phyloP scores from a whole-genome alignment of 2,888 invertebrate genomes.

The Chaetogeoica ovagalla region DNA sequence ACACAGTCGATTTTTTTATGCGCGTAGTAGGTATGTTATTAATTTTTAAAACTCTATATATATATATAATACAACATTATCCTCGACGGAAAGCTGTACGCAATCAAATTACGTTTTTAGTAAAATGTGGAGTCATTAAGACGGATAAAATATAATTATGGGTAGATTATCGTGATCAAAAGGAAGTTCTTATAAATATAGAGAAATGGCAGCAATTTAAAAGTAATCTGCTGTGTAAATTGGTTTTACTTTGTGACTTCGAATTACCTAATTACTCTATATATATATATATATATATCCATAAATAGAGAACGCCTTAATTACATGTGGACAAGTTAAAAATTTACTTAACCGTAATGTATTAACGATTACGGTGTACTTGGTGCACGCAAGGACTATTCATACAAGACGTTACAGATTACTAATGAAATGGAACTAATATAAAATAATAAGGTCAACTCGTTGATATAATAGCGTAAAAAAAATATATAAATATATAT shows the following conservation, averaged over 20 bases:
- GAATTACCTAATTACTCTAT: conserved; percentile 41
- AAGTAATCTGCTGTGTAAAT: conserved; percentile 47
- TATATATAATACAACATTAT: not conserved
- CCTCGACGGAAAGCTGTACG: not conserved
- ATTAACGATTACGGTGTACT: conserved; percentile 21
- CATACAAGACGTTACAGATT: not conserved
- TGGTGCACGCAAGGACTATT: not conserved
- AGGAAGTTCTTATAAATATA: conserved; percentile 25
- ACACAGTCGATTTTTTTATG: conserved; percentile 4
- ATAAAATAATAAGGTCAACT: conserved; percentile 9
- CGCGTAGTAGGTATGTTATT: not conserved
- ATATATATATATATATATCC: too few relatives aligned
- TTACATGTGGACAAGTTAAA: conserved; percentile 34
- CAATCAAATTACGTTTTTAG: conserved; percentile 31
- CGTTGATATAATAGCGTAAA: not conserved
- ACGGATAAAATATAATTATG: conserved; percentile 37
- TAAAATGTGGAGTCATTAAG: conserved; percentile 33
- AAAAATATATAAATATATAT: too few relatives aligned
- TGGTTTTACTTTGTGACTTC: conserved; percentile 39
- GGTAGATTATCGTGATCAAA: conserved; percentile 41
- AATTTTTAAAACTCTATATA: conserved; percentile 7
- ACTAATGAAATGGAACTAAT: not conserved
- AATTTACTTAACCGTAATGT: conserved; percentile 25
- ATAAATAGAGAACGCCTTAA: conserved; percentile 42
- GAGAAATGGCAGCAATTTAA: conserved; percentile 36